Conservation (phyloP, 2,888 invertebrate genomes). For the Rhaphigaster nebulosa region DNA sequence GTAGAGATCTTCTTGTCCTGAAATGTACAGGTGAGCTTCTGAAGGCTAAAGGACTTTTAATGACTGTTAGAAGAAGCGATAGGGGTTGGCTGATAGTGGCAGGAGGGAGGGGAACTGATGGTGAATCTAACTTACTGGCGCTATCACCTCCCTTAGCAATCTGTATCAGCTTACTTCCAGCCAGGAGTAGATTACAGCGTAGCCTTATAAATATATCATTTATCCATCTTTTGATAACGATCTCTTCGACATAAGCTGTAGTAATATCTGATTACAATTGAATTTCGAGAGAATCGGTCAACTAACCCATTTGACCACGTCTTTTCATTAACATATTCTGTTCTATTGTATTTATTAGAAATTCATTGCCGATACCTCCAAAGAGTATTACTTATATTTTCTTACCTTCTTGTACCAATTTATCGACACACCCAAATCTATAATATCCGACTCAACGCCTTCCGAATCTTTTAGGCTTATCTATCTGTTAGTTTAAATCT, state of each 20-base stretch:
- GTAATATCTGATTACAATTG: not conserved
- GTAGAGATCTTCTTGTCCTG: not conserved
- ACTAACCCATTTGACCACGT: no score
- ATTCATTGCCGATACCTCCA: no score
- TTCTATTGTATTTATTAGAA: no score
- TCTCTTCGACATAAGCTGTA: not conserved
- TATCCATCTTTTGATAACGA: not conserved
- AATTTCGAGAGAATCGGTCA: not conserved
- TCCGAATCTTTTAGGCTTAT: no score
- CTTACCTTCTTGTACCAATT: no score
- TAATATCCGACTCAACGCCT: no score
- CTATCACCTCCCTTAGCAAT: not conserved
- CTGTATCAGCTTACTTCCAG: not conserved
- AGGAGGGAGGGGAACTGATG: not conserved
- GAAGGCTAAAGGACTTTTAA: conserved; percentile 28
- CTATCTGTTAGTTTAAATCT: no score
- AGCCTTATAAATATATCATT: not conserved
- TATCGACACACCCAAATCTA: no score
- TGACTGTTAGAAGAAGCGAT: conserved; percentile 12
- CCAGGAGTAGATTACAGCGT: not conserved
- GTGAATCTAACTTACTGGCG: not conserved
- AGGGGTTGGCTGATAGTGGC: not conserved
- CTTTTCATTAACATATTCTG: no score
- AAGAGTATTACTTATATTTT: no score
- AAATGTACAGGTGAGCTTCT: not conserved